Conservation (phyloP, 1,140 invertebrate genomes). For the Rhagoletis pomonella region DNA sequence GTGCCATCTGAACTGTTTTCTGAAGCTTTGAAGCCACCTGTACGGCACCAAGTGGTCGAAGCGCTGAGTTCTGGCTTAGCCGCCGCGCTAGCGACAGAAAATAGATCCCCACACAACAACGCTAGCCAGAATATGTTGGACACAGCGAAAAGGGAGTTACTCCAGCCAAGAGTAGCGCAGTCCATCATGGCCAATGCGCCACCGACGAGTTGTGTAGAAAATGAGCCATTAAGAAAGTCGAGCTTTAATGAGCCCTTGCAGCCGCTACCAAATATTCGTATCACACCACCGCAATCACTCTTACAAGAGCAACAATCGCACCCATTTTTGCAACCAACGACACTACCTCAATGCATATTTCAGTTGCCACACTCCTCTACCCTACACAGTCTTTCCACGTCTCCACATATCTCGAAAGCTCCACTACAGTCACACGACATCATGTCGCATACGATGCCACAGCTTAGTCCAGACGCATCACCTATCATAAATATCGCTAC, state of each 20-base stretch:
- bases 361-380: background rate
- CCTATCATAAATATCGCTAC: background rate
- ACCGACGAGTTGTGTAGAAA: background rate
- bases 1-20: background rate
- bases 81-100: background rate
- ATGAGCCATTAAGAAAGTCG: background rate
- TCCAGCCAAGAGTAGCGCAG: too few relatives aligned
- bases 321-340: background rate
- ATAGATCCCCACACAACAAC: background rate
- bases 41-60: background rate
- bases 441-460: background rate
- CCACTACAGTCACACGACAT: background rate
- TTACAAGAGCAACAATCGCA: background rate
- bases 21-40: background rate
- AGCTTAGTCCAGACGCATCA: background rate
- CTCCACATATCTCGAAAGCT: background rate
- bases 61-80: background rate
- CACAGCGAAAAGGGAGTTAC: background rate
- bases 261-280: background rate
- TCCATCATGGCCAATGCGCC: background rate
- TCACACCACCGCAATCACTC: background rate
- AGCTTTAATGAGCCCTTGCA: background rate
- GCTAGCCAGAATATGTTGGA: background rate
- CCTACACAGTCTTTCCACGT: background rate
- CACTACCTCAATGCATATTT: slow-evolving; percentile 23